Percentiles rank a stretch among this genome's conserved stretches.
Conservation (phyloP, 2,113 vertebrate species). For the Uria lomvia region DNA sequence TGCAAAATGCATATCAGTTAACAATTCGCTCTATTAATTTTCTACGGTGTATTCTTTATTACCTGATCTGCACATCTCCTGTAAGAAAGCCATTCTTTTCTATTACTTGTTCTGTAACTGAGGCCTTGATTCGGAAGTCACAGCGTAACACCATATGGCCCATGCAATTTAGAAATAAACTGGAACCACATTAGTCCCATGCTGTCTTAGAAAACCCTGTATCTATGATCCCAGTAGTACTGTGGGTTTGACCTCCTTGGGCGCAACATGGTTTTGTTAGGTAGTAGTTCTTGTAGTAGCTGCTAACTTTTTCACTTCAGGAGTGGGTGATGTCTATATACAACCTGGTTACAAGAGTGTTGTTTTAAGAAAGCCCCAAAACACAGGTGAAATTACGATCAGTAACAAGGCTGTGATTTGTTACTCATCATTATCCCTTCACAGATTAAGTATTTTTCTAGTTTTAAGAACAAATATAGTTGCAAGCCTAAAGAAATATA, state of each 20-base stretch:
- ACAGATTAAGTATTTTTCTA: neutral
- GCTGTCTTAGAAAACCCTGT: neutral
- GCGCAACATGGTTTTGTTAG: neutral
- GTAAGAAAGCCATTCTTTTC: neutral
- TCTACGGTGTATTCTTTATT: neutral
- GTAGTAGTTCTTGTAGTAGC: neutral
- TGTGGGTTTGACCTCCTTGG: neutral
- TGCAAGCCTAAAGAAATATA: neutral
- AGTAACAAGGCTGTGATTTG: neutral
- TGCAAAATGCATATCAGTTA: neutral
- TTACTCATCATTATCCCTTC: neutral
- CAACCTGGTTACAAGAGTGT: neutral
- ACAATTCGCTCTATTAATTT: neutral
- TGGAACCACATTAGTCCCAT: neutral
- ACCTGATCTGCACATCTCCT: neutral
- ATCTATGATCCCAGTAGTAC: neutral
- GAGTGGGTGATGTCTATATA: neutral
- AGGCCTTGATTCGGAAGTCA: neutral
- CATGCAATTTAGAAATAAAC: neutral
- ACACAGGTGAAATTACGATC: fast-evolving
- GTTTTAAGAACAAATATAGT: neutral
- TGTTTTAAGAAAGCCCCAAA: neutral
- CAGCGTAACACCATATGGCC: fast-evolving
- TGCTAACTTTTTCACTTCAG: neutral
- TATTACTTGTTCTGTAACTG: neutral